A percentile compares a stretch with the other conserved stretches of the same genome.
Evolutionary conservation across 1,140 invertebrate genomes (phyloP).

Genomic region (Bacillus rossius): DNA sequence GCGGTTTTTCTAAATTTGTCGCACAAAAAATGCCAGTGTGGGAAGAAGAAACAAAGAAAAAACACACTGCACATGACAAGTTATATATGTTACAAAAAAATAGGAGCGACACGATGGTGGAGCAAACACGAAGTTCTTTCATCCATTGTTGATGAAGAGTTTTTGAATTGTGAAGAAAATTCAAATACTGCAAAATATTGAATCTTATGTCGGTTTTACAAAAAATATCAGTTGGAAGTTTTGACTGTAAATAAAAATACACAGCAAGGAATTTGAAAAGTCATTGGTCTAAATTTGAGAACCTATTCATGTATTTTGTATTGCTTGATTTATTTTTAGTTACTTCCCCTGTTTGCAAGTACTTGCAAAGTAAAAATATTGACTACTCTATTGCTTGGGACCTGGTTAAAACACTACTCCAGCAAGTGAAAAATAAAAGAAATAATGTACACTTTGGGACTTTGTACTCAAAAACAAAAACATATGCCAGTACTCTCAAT

Average conservation of each 20-base stretch:
- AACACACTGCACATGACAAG: background rate
- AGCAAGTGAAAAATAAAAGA: too few species aligned
- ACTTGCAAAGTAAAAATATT: too few species aligned
- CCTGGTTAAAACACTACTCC: too few species aligned
- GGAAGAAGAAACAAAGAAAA: slow-evolving; percentile 12
- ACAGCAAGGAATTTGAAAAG: slow-evolving; percentile 12
- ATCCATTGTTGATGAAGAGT: slow-evolving; percentile 7
- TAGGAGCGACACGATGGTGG: slow-evolving; percentile 17
- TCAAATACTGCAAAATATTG: slow-evolving; percentile 1
- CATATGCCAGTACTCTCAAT: too few species aligned
- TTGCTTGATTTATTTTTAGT: slow-evolving; percentile 7
- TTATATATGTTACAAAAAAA: slow-evolving; percentile 15
- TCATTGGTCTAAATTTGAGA: slow-evolving; percentile 19
- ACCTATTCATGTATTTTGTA: slow-evolving; percentile 12
- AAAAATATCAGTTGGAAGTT: slow-evolving; percentile 12
- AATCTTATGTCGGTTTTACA: slow-evolving; percentile 15
- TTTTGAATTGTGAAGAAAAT: slow-evolving; percentile 1
- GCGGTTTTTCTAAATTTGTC: slow-evolving; percentile 15
- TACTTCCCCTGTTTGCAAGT: background rate
- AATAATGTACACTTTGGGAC: too few species aligned
- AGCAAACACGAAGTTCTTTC: slow-evolving; percentile 15
- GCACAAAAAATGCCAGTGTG: slow-evolving; percentile 17
- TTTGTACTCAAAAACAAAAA: too few species aligned
- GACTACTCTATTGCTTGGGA: too few species aligned
- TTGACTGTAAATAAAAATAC: slow-evolving; percentile 7